These are phyloP conservation scores for Neodontobutis hainanensis DNA, from an alignment of 2,113 vertebrate species.

Conservation along the genomic window DNA sequence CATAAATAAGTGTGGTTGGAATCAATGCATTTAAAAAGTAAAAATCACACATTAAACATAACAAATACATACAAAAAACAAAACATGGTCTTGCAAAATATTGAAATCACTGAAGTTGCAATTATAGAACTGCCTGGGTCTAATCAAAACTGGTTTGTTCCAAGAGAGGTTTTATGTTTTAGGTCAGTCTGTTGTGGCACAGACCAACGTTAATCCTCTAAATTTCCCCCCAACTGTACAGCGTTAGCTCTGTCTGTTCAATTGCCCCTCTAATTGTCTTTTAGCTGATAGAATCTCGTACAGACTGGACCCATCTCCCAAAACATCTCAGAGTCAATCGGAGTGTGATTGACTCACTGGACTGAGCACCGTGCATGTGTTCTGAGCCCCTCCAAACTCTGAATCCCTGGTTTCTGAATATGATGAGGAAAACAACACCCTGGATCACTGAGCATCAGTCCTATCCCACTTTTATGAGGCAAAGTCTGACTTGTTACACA, in stretches of 20 bases:
- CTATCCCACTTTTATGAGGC: background rate
- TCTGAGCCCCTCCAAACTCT: no score
- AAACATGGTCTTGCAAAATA: background rate
- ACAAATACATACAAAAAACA: no score
- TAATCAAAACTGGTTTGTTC: background rate
- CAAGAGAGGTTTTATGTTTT: background rate
- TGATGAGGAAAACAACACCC: constrained; percentile 7
- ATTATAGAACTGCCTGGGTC: background rate
- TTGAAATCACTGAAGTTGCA: background rate
- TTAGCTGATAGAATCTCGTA: background rate
- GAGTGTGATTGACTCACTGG: no score
- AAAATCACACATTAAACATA: no score
- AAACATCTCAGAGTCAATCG: background rate
- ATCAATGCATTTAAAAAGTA: no score
- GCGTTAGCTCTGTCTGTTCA: background rate
- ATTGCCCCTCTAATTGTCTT: background rate
- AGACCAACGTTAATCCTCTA: constrained; percentile 6
- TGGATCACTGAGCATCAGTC: constrained; percentile 9
- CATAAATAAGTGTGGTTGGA: no score
- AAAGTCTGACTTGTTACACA: background rate
- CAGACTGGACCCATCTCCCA: background rate
- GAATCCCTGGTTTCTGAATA: constrained; percentile 3
- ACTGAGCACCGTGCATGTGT: no score
- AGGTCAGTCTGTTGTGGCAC: background rate
- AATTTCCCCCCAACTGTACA: background rate